Base-by-base conservation (phyloP, 1,140 invertebrate genomes). In the Drosophila funebris region DNA sequence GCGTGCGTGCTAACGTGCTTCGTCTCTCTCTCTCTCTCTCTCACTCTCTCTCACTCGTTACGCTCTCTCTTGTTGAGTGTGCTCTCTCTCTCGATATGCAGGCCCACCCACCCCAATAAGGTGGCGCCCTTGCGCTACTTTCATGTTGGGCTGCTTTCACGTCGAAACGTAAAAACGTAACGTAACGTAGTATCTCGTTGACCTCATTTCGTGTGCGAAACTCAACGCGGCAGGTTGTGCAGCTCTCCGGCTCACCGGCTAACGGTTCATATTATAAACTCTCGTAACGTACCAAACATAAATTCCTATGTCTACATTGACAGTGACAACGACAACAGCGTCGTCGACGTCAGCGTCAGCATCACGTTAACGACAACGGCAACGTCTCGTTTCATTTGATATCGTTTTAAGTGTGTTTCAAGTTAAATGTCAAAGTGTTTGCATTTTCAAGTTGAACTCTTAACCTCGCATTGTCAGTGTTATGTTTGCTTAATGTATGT, bases 201-300 rank as follows among this genome's bases (percentile, higher is more conserved):
- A 90, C 89, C 89, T 90, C 89, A 90, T 90, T 90, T 90, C 79
- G 76, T 83, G 76, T 87, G 84, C 84, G 85, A 90, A 89, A 80
- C 73, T 89, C 89, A 80, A 89, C 71, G 89, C 88, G 78, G 73
- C 88, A 82, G 76, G 81, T 90, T 90, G 78, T 90, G 87, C 60
- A 67, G 82, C 75, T 62, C 50, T 44, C 16, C 43, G 27, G 29
- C 31, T n/a, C 18, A 27, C 69, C 81, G 62, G 73, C 62, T 39
- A 43, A 43, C 46, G 53, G 11, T 48, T 13, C 31, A 0, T 16
- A n/a, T 31, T 14, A 13, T 39, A n/a, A 41, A 48, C n/a, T 22
- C 58, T 36, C 58, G 56, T 54, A 54, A 39, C 52, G 18, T 24
- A 11, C 13, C 29, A 53, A 48, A 27, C 29, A 52, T 33, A 54